Conservation (phyloP, 2,797 vertebrate species). For the Apogon hyalosoma region DNA sequence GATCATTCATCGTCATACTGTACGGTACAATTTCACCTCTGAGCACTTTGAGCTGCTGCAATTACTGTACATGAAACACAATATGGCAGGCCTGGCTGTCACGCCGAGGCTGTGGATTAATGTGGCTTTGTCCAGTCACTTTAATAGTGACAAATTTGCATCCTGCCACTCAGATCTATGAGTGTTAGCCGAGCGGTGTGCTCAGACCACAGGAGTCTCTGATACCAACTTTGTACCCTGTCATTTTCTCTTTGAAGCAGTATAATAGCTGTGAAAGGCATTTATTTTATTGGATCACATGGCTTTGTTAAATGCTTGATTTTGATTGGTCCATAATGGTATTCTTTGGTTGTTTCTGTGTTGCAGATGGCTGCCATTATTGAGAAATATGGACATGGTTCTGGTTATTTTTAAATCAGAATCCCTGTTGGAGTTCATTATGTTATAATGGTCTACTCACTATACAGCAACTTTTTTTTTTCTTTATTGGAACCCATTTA, state of each 20-base stretch:
- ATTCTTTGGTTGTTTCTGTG: too few relatives aligned
- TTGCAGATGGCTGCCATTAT: too few relatives aligned
- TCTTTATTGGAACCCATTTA: too few relatives aligned
- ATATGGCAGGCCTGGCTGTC: conserved; percentile 53
- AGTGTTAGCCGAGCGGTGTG: conserved; percentile 33
- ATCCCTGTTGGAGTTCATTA: too few relatives aligned
- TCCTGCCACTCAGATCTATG: conserved; percentile 49
- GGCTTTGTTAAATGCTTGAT: too few relatives aligned
- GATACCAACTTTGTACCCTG: conserved; percentile 34
- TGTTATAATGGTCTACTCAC: too few relatives aligned
- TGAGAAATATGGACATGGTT: too few relatives aligned
- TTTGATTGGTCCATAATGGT: too few relatives aligned
- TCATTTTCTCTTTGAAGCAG: conserved; percentile 50
- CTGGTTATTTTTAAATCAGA: too few relatives aligned
- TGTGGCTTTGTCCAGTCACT: conserved; percentile 52
- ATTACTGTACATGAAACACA: conserved; percentile 65
- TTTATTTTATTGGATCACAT: conserved; percentile 12
- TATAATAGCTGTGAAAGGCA: conserved; percentile 35
- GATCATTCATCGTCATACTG: conserved; percentile 44
- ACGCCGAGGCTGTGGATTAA: conserved; percentile 51
- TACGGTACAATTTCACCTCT: conserved; percentile 51
- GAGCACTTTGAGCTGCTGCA: conserved; percentile 53
- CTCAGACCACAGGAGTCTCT: conserved; percentile 16
- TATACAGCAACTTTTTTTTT: too few relatives aligned
- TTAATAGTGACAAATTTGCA: conserved; percentile 59